These are phyloP conservation scores for Andrena bucephala DNA, from an alignment of 2,888 invertebrate species.

Conservation along the genomic window DNA sequence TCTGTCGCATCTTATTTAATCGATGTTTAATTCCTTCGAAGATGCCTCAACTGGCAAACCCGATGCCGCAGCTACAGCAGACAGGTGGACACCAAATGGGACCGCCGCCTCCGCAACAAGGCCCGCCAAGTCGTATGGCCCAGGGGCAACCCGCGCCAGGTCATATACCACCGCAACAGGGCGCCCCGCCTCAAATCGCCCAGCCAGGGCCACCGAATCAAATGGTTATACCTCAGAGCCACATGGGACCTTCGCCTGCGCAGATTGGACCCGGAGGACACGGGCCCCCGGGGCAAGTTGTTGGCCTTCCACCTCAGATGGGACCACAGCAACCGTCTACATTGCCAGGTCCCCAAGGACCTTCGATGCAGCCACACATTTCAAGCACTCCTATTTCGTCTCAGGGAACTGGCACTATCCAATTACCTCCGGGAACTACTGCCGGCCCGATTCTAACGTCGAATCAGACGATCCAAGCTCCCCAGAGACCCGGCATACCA, in stretches of 20 bases:
- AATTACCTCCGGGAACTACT: slow-evolving; percentile 55
- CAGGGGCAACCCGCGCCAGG: slow-evolving; percentile 54
- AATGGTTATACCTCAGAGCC: slow-evolving; percentile 68
- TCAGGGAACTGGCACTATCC: slow-evolving; percentile 63
- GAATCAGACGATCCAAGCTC: slow-evolving; percentile 59
- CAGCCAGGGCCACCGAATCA: slow-evolving; percentile 66
- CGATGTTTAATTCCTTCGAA: slow-evolving; percentile 45
- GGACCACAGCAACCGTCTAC: slow-evolving; percentile 60
- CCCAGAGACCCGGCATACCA: slow-evolving; percentile 56
- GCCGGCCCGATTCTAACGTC: slow-evolving; percentile 47
- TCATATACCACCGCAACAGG: slow-evolving; percentile 77
- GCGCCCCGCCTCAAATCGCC: slow-evolving; percentile 77
- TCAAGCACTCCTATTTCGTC: slow-evolving; percentile 61
- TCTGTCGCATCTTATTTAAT: slow-evolving; percentile 2
- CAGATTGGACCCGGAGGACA: slow-evolving; percentile 65
- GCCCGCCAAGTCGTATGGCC: slow-evolving; percentile 63
- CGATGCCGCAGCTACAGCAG: slow-evolving; percentile 72
- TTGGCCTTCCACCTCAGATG: slow-evolving; percentile 65
- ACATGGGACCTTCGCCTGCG: slow-evolving; percentile 69
- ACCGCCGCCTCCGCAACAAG: slow-evolving; percentile 52
- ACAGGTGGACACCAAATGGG: slow-evolving; percentile 70
- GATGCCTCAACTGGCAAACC: slow-evolving; percentile 73
- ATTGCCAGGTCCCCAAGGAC: slow-evolving; percentile 64
- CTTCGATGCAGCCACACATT: slow-evolving; percentile 64
- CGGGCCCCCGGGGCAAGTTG: slow-evolving; percentile 53